These are phyloP conservation scores for Xenopus borealis DNA, from an alignment of 2,113 vertebrate species.

Conservation along the genomic window DNA sequence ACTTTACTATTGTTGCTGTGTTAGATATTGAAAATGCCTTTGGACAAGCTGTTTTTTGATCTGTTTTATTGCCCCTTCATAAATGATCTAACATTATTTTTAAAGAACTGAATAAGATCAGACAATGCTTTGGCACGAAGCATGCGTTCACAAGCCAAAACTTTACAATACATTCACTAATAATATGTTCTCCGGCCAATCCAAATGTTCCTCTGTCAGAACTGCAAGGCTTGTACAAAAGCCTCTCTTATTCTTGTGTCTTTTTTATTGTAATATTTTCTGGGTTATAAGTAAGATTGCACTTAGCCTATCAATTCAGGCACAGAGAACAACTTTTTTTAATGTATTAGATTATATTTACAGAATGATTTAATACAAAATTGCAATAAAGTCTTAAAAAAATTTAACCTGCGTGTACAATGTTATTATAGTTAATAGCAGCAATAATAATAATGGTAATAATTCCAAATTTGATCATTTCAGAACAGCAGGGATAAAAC, in stretches of 20 bases:
- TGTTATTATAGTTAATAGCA: too few species aligned
- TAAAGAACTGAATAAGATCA: constrained; percentile 31
- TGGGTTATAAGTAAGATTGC: not conserved
- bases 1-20: not conserved
- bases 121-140: constrained; percentile 20
- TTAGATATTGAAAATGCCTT: not conserved
- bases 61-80: constrained; percentile 13
- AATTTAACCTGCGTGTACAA: too few species aligned
- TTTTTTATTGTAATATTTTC: constrained; percentile 10
- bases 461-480: too few species aligned
- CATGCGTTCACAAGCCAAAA: not conserved
- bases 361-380: too few species aligned
- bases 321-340: too few species aligned
- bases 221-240: constrained; percentile 7
- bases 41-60: constrained; percentile 8
- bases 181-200: constrained; percentile 4
- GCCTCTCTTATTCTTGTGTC: not conserved
- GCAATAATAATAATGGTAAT: too few species aligned
- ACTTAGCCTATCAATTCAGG: not conserved
- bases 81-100: constrained; percentile 18
- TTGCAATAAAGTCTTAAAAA: too few species aligned
- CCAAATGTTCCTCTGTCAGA: constrained; percentile 5
- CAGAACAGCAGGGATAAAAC: too few species aligned
- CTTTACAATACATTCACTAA: constrained; percentile 17
- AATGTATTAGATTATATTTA: too few species aligned